phyloP scores from a whole-genome alignment of 2,888 invertebrate species.

The Leptothorax acervorum region DNA sequence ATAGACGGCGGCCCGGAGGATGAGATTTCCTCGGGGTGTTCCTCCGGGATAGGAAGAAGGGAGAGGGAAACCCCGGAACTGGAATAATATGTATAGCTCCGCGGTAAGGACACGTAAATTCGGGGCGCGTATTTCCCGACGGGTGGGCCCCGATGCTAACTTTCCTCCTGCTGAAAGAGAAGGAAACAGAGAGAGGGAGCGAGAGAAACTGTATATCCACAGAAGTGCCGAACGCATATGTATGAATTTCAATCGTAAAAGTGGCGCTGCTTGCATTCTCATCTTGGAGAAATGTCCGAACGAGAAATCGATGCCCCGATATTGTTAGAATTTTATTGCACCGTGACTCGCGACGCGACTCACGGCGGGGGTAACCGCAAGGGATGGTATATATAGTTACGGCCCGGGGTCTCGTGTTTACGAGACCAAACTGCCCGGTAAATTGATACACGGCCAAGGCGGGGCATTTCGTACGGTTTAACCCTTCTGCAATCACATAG shows the following conservation, averaged over 20 bases:
- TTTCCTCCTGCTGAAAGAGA: background rate
- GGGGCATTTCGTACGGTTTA: conserved; percentile 61
- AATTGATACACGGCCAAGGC: conserved; percentile 72
- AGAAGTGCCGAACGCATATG: conserved; percentile 35
- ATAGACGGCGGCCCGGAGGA: conserved; percentile 46
- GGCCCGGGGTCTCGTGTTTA: conserved; percentile 70
- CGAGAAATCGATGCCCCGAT: conserved; percentile 68
- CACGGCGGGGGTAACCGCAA: conserved; percentile 63
- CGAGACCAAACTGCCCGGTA: conserved; percentile 70
- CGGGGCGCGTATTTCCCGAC: conserved; percentile 19
- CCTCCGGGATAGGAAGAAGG: background rate
- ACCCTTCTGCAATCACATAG: conserved; percentile 58
- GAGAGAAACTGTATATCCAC: conserved; percentile 2
- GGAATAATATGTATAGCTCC: conserved; percentile 55
- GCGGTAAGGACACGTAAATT: conserved; percentile 52
- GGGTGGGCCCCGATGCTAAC: background rate
- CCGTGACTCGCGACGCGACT: conserved; percentile 61
- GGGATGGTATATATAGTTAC: conserved; percentile 64
- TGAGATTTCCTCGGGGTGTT: conserved; percentile 56
- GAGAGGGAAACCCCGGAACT: conserved; percentile 19
- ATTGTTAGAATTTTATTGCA: conserved; percentile 73
- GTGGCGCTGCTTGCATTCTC: conserved; percentile 60
- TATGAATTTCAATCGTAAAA: conserved; percentile 70
- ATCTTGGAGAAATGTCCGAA: conserved; percentile 59
- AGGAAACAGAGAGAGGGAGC: background rate